Evolutionary conservation across 2,797 vertebrate genomes (phyloP).

Genomic region (Hipposideros larvatus): DNA sequence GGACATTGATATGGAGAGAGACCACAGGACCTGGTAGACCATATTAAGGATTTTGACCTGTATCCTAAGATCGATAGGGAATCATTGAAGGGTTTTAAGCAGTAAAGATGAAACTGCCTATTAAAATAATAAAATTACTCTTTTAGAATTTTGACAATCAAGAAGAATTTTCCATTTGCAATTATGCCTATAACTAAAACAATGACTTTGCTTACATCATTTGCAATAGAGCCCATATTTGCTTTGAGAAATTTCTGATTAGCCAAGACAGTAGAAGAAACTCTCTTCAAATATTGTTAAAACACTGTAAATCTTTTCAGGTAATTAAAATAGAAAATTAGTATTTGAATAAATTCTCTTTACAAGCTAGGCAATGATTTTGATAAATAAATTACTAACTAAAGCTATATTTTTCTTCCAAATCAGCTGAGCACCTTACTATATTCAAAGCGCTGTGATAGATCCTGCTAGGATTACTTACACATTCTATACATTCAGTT

Average conservation of each 20-base stretch:
- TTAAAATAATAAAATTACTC: background rate
- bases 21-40: background rate
- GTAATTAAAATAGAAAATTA: background rate
- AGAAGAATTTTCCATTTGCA: background rate
- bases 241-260: background rate
- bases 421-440: background rate
- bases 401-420: slow-evolving; percentile 6
- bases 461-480: background rate
- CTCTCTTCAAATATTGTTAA: background rate
- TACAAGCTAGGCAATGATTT: background rate
- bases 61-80: background rate
- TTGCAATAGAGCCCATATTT: background rate
- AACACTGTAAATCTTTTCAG: background rate
- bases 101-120: background rate
- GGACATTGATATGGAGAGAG: background rate
- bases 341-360: background rate
- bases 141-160: slow-evolving; percentile 9
- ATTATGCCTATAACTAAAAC: background rate
- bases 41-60: background rate
- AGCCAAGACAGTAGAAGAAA: background rate
- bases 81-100: background rate
- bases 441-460: too few relatives aligned
- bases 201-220: background rate
- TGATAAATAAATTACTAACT: background rate
- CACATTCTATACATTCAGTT: background rate